phyloP scores from a whole-genome alignment of 2,888 invertebrate genomes.

The Caenorhabditis macrosperma region DNA sequence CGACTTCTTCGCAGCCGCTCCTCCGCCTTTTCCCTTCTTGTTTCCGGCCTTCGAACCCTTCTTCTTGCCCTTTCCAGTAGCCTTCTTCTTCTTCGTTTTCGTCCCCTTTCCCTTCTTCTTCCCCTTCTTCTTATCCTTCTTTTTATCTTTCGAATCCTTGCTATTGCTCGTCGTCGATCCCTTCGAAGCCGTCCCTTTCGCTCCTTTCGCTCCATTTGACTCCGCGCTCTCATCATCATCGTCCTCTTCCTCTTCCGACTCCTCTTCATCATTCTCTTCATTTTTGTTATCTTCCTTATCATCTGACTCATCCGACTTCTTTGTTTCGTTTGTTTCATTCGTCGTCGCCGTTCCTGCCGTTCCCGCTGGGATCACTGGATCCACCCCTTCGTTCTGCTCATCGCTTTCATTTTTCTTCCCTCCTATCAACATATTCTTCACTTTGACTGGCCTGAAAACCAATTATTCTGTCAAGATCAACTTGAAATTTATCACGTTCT shows the following conservation, averaged over 20 bases:
- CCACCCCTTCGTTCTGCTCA: neutral
- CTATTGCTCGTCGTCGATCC: constrained; percentile 16
- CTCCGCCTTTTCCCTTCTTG: constrained; percentile 4
- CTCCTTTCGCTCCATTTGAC: constrained; percentile 8
- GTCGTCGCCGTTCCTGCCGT: neutral
- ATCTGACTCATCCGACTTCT: constrained; percentile 18
- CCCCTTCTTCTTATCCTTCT: constrained; percentile 9
- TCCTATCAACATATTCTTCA: neutral
- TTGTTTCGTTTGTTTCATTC: constrained; percentile 16
- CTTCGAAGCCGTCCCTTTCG: constrained; percentile 6
- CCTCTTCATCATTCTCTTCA: constrained; percentile 10
- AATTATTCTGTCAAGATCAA: neutral
- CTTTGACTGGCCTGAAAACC: neutral
- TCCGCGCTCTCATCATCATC: constrained; percentile 16
- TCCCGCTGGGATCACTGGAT: neutral
- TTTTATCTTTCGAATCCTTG: constrained; percentile 7
- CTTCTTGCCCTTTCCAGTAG: constrained; percentile 24
- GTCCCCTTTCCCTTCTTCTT: constrained; percentile 12
- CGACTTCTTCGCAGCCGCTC: constrained; percentile 12
- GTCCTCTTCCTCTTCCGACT: constrained; percentile 21
- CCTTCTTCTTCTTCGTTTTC: constrained; percentile 16
- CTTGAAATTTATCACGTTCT: neutral
- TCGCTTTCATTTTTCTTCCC: constrained; percentile 3
- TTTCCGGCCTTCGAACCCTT: neutral
- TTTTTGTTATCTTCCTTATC: neutral